phyloP scores from a whole-genome alignment of 2,797 vertebrate species.

The Macropodus opercularis region DNA sequence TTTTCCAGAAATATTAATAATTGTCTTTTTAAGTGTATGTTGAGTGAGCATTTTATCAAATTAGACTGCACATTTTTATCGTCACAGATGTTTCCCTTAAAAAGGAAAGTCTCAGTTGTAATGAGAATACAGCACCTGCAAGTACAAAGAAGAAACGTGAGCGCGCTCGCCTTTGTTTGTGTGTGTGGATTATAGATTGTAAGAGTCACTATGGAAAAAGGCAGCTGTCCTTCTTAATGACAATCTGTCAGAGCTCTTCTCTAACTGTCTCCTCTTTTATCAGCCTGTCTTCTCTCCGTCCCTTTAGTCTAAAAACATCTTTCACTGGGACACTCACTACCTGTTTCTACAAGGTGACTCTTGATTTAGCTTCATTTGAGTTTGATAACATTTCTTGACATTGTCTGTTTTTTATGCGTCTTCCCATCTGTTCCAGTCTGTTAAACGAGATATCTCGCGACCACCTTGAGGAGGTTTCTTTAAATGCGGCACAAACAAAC shows the following conservation, averaged over 20 bases:
- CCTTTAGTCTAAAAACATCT: slow-evolving; percentile 45
- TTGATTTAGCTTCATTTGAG: slow-evolving; percentile 28
- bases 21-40: slow-evolving; percentile 44
- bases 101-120: slow-evolving; percentile 33
- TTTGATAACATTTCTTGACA: background rate
- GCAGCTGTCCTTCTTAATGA: slow-evolving; percentile 74
- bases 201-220: slow-evolving; percentile 51
- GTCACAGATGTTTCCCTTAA: slow-evolving; percentile 20
- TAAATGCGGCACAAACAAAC: too few species aligned
- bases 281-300: slow-evolving; percentile 46
- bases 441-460: background rate
- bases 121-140: slow-evolving; percentile 23
- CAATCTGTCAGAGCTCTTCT: slow-evolving; percentile 69
- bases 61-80: slow-evolving; percentile 32
- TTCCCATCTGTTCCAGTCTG: background rate
- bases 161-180: background rate
- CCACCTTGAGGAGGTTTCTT: too few species aligned
- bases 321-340: slow-evolving; percentile 51
- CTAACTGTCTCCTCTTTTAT: slow-evolving; percentile 58
- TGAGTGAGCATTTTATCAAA: slow-evolving; percentile 48
- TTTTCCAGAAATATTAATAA: slow-evolving; percentile 37
- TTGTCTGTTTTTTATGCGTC: background rate
- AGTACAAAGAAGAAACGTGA: slow-evolving; percentile 22
- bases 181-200: slow-evolving; percentile 51
- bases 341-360: slow-evolving; percentile 74